phyloP scores from a whole-genome alignment of 2,797 vertebrate species.

The Alca torda region DNA sequence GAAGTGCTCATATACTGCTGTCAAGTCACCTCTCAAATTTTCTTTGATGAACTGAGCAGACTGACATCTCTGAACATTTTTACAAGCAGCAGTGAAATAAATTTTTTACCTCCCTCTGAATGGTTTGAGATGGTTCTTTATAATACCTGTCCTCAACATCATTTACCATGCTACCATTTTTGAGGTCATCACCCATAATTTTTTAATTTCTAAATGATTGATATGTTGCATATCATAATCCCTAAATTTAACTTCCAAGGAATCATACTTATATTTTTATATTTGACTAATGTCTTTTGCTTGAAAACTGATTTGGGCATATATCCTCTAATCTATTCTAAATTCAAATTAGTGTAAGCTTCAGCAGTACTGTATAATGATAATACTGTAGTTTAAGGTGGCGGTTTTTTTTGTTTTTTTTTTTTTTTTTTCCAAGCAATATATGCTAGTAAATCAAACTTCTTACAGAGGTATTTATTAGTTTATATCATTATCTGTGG shows the following conservation, averaged over 20 bases:
- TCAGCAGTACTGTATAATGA: neutral
- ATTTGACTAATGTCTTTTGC: neutral
- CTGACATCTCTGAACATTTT: constrained; percentile 27
- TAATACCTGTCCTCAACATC: neutral
- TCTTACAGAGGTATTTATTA: neutral
- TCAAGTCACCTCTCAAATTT: constrained; percentile 23
- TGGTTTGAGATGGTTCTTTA: neutral
- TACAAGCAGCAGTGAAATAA: neutral
- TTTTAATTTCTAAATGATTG: neutral
- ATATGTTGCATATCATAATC: neutral
- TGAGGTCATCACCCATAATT: neutral
- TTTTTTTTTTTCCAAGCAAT: neutral
- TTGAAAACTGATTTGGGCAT: neutral
- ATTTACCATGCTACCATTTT: neutral
- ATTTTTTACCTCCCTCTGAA: neutral
- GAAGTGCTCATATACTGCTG: neutral
- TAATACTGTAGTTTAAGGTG: neutral
- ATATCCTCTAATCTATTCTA: neutral
- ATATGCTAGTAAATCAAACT: neutral
- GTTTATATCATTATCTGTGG: neutral
- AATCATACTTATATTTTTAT: neutral
- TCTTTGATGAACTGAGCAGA: neutral
- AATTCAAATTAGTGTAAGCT: neutral
- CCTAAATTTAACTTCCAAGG: neutral
- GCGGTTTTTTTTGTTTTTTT: too few species aligned